A percentile compares a stretch with the other conserved stretches of the same genome.
These are phyloP conservation scores for Rhaphigaster nebulosa DNA, from an alignment of 2,888 invertebrate species.

Conservation along the genomic window DNA sequence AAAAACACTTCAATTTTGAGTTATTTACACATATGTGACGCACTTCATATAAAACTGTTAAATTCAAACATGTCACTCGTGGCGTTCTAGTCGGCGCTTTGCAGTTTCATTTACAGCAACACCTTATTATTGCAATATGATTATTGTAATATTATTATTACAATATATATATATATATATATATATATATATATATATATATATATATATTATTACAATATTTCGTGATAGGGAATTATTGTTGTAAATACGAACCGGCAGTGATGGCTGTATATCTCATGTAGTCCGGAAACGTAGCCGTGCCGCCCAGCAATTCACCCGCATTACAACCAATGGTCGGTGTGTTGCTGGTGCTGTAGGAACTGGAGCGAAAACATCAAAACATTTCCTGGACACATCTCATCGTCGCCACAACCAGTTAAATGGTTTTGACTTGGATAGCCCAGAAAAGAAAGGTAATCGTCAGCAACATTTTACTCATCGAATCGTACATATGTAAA, in stretches of 20 bases:
- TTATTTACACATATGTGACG: no score
- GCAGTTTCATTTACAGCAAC: not conserved
- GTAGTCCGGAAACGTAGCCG: not conserved
- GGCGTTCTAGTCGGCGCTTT: not conserved
- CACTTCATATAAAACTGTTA: not conserved
- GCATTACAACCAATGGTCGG: not conserved
- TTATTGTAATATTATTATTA: no score
- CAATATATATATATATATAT: no score
- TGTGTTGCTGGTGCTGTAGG: not conserved
- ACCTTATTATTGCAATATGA: no score
- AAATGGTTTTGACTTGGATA: not conserved
- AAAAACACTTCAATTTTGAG: no score
- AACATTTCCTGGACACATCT: not conserved
- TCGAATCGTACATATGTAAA: not conserved
- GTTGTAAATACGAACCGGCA: not conserved
- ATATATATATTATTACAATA: no score
- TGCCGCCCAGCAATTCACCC: not conserved
- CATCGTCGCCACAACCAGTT: not conserved
- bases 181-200: no score
- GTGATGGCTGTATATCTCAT: not conserved
- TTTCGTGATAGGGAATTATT: no score
- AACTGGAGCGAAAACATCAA: conserved; percentile 2
- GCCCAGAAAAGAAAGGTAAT: not conserved
- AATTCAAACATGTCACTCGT: not conserved
- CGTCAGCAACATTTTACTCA: not conserved